phyloP scores from a whole-genome alignment of 2,888 invertebrate species.

The Acrobasis suavella region DNA sequence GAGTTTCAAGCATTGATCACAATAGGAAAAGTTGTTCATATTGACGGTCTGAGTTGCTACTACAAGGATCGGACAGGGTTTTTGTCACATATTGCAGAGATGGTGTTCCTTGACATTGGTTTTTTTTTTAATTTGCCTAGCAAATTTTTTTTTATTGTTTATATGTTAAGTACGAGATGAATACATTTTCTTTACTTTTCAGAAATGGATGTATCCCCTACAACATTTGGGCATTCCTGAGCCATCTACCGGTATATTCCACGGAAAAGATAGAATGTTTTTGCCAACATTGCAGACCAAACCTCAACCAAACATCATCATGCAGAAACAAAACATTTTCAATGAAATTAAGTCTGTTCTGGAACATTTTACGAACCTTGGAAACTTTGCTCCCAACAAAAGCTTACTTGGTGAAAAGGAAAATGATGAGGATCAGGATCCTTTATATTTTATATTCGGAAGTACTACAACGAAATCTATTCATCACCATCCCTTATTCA shows the following conservation, averaged over 20 bases:
- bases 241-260: background rate
- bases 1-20: too few species aligned
- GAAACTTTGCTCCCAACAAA: too few species aligned
- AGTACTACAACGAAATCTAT: background rate
- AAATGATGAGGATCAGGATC: conserved; percentile 20
- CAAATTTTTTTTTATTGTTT: too few species aligned
- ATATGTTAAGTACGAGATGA: background rate
- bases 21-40: too few species aligned
- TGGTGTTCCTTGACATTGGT: too few species aligned
- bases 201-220: background rate
- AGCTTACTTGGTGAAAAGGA: background rate
- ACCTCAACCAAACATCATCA: background rate
- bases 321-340: background rate
- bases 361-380: background rate
- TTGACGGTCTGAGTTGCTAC: too few species aligned
- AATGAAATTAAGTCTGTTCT: background rate
- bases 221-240: background rate
- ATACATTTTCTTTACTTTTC: background rate
- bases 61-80: too few species aligned
- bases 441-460: conserved; percentile 15
- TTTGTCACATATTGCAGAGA: too few species aligned
- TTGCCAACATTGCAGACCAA: background rate
- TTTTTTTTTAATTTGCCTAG: too few species aligned
- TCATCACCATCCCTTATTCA: background rate
- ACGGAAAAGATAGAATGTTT: background rate